A percentile compares a stretch with the other conserved stretches of the same genome.
These are phyloP conservation scores for Dorcus parallelipipedus DNA, from an alignment of 2,888 invertebrate species.

Conservation along the genomic window DNA sequence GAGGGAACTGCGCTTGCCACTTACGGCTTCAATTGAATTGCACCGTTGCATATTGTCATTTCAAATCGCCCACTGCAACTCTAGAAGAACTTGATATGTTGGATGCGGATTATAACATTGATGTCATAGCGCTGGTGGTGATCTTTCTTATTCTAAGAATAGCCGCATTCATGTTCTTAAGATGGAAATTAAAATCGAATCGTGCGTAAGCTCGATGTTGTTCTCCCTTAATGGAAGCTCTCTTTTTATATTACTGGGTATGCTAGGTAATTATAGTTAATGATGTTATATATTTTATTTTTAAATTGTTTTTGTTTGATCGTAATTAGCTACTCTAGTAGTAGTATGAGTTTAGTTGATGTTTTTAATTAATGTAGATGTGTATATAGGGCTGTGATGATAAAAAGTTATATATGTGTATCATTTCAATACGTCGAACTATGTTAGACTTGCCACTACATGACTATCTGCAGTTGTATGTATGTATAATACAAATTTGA, in stretches of 20 bases:
- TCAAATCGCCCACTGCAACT: slow-evolving; percentile 77
- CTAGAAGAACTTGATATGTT: slow-evolving; percentile 84
- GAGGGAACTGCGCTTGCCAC: slow-evolving; percentile 92
- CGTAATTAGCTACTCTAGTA: neutral
- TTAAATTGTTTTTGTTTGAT: too few relatives aligned
- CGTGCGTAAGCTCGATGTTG: slow-evolving; percentile 11
- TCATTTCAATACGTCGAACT: neutral
- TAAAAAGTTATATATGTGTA: neutral
- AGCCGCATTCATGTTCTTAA: slow-evolving; percentile 79
- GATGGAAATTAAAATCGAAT: slow-evolving; percentile 69
- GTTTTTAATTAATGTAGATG: slow-evolving; percentile 1
- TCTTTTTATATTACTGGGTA: neutral
- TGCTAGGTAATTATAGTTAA: neutral
- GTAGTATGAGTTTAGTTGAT: slow-evolving; percentile 1
- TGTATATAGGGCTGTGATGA: slow-evolving; percentile 19
- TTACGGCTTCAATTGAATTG: slow-evolving; percentile 86
- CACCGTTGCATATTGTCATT: slow-evolving; percentile 79
- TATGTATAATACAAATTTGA: slow-evolving; percentile 1
- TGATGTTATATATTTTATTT: too few relatives aligned
- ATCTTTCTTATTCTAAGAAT: slow-evolving; percentile 79
- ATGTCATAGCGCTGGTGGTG: slow-evolving; percentile 73
- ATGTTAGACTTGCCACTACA: slow-evolving; percentile 15
- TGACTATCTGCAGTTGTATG: neutral
- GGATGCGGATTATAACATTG: slow-evolving; percentile 74
- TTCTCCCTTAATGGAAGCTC: slow-evolving; percentile 1